phyloP scores from a whole-genome alignment of 1,140 invertebrate genomes.

The Ooceraea biroi region DNA sequence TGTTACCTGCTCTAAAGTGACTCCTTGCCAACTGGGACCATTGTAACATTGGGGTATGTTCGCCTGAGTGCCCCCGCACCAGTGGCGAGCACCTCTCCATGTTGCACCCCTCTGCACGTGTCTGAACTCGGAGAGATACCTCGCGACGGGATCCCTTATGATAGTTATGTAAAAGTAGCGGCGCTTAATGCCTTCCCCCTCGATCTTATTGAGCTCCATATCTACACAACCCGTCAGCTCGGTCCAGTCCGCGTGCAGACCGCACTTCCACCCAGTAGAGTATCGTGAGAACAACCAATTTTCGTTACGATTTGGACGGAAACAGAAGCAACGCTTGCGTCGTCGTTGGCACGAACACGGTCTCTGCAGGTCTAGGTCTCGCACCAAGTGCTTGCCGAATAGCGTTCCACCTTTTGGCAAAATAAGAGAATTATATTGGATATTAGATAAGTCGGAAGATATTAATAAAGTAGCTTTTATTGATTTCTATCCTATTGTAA shows the following conservation, averaged over 20 bases:
- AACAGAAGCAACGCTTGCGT: constrained; percentile 96
- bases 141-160: constrained; percentile 95
- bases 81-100: constrained; percentile 96
- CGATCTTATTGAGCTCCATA: constrained; percentile 94
- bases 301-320: constrained; percentile 95
- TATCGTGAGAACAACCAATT: constrained; percentile 99
- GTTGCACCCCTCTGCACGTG: constrained; percentile 99
- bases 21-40: constrained; percentile 89
- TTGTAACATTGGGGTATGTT: constrained; percentile 93
- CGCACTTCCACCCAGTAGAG: constrained; percentile 99
- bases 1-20: constrained; percentile 86
- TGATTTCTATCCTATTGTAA: not conserved
- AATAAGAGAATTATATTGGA: not conserved
- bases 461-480: not conserved
- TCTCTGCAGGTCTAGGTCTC: constrained; percentile 95
- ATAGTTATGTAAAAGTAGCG: constrained; percentile 99
- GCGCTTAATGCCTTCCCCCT: constrained; percentile 92
- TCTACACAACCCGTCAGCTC: constrained; percentile 97
- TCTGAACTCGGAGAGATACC: constrained; percentile 97
- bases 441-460: not conserved
- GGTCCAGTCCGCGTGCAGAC: constrained; percentile 99
- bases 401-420: constrained; percentile 91
- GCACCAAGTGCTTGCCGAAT: constrained; percentile 97
- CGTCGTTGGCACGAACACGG: constrained; percentile 95
- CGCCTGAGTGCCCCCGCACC: constrained; percentile 93